Evolutionary conservation across 2,113 vertebrate species (phyloP), one percentile per base, ranked within the genome.

Genomic region (Pampusana beccarii): DNA sequence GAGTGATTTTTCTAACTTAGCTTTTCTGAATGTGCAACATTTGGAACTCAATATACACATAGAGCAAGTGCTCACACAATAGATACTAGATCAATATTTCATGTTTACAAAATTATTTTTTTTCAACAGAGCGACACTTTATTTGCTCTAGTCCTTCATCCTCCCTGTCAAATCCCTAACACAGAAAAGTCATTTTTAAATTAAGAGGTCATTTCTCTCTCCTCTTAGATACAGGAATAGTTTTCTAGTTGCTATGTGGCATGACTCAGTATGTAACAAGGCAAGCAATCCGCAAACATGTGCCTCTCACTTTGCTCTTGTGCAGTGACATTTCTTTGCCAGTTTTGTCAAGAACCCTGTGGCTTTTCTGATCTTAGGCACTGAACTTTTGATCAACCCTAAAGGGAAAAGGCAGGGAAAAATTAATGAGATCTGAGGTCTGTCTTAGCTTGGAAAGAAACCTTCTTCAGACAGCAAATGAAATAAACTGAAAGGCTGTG

Each of bases 191-290:
- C 4, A 87, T 94, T 93, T 92, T 91, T 74, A 96, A 95, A 97
- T 96, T 94, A 96, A 93, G 92, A 91, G 95, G 86, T 93, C 25
- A 94, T 95, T 95, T 96, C 82, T 97, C 81, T 90, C 91, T 94
- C 38, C 81, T 88, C 91, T 94, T 34, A 95, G 94, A 84, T 65
- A 70, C 51, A 67, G 77, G 36, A 92, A 80, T 91, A 92, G 46
- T 84, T 95, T 92, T 96, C 70, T 90, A 36, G 73, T 57, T 92
- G 73, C 5, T 28, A 12, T 79, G 36, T 60, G 65, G 23, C 90
- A 53, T 61, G 91, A 69, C 61, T 95, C 1, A 1, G 48, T 69
- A 60, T 42, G 70, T 88, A 93, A 56, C 1, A 5, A 89, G 80
- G 61, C 20, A 3, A 80, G 84, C 70, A 95, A 90, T 57, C 4